Evolutionary conservation across 1,140 invertebrate species (phyloP), one percentile per base, ranked within the genome.

Genomic region (Battus philenor): DNA sequence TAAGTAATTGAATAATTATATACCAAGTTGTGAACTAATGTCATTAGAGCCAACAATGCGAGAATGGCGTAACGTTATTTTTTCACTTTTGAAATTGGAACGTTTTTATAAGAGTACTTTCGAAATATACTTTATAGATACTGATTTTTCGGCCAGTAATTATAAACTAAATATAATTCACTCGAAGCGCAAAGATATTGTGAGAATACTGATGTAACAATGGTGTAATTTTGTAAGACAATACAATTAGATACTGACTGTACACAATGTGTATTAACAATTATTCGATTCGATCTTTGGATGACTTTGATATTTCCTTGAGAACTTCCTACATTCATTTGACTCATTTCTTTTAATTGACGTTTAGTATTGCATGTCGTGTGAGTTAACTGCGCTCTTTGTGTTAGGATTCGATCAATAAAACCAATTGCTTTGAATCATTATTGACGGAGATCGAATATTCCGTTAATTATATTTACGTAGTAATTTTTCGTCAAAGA

Each of bases 211-310:
- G 16, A 1, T 9, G 4, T 0, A 36, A 20, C 33, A 36, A 36
- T 36, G 16, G 9, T 10, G 9, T 10, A 36, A 7, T 11, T 36
- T 36, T 18, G 33, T 33, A 9, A 17, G 15, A 33, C 32, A 18
- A 33, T 33, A 33, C 16, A 33, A 33, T 33, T 33, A 33, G 2
- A 20, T 15, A 10, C 9, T 10, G 17, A 6, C 10, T 1, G 9
- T 17, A 20, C 9, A 9, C 26, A 29, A 20, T 20, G 18, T 20
- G 18, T 20, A 20, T 3, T 36, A 36, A 36, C 33, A 36, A 36
- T 36, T 36, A 36, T 36, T 22, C 8, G 33, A 36, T 36, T 22
- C 0, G 17, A 36, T 36, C 33, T 36, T 36, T 11, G 17, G 12
- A 22, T 22, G 9, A 17, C 33, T 36, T 36, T 10, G 33, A 7